Evolutionary conservation across 1,140 invertebrate species (phyloP).

Genomic region (Euglossa dilemma): DNA sequence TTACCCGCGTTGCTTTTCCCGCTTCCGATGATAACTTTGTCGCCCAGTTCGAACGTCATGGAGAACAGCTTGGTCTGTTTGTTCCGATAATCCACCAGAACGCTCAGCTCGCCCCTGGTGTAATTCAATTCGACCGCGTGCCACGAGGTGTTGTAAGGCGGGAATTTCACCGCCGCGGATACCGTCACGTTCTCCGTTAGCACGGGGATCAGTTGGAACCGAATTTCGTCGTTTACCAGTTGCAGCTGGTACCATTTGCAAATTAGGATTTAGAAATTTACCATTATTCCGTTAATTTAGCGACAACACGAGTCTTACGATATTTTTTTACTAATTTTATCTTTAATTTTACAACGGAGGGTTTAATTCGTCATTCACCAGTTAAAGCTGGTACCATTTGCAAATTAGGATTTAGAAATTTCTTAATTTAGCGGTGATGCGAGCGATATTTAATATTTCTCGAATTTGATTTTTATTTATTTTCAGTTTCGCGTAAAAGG

Average conservation of each 20-base stretch:
- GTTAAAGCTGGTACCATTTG: no score
- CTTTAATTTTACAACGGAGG: no score
- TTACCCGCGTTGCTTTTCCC: slow-evolving; percentile 84
- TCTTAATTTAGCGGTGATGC: no score
- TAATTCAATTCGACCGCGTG: slow-evolving; percentile 91
- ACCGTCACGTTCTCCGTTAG: slow-evolving; percentile 88
- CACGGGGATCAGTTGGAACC: slow-evolving; percentile 90
- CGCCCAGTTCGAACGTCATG: slow-evolving; percentile 82
- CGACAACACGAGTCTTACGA: no score
- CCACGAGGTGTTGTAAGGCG: slow-evolving; percentile 89
- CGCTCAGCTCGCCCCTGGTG: slow-evolving; percentile 87
- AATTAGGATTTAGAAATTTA: neutral
- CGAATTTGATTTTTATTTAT: no score
- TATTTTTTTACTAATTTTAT: no score
- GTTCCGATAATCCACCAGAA: slow-evolving; percentile 89
- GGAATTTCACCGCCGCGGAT: slow-evolving; percentile 89
- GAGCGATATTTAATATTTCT: no score
- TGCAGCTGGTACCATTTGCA: slow-evolving; percentile 84
- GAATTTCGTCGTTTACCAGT: slow-evolving; percentile 90
- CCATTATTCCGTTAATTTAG: no score
- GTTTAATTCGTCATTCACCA: no score
- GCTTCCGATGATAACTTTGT: slow-evolving; percentile 89
- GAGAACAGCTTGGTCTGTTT: slow-evolving; percentile 87
- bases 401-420: no score
- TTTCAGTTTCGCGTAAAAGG: no score